Conservation (phyloP, 2,113 vertebrate species). For the Apus apus region DNA sequence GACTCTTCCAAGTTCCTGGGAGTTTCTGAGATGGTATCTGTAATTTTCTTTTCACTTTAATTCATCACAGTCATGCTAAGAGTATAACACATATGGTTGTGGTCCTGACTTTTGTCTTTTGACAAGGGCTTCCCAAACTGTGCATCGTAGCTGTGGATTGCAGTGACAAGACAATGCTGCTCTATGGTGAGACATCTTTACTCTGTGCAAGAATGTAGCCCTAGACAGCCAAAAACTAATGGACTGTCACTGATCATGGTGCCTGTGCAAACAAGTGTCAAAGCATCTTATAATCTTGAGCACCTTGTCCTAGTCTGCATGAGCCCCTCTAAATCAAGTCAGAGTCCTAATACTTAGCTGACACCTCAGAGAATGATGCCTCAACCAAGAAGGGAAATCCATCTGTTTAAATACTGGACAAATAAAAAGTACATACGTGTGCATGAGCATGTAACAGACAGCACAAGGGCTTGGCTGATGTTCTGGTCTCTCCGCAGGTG, state of each 20-base stretch:
- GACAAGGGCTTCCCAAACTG: not conserved
- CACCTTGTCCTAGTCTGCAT: not conserved
- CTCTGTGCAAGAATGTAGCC: not conserved
- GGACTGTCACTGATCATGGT: not conserved
- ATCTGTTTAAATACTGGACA: not conserved
- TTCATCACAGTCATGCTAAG: not conserved
- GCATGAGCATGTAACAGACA: not conserved
- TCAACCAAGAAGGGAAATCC: not conserved
- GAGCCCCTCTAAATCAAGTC: not conserved
- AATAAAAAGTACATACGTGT: not conserved
- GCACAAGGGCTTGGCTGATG: not conserved
- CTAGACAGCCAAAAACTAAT: not conserved
- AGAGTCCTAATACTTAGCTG: not conserved
- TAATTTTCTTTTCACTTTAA: not conserved
- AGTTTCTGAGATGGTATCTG: not conserved
- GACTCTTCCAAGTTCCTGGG: not conserved
- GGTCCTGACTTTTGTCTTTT: not conserved
- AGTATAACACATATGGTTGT: not conserved
- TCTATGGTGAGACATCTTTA: not conserved
- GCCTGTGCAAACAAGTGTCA: not conserved
- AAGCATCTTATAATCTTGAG: not conserved
- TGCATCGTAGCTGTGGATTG: not conserved
- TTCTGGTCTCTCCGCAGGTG: constrained; percentile 76
- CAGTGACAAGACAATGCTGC: not conserved
- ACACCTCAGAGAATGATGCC: not conserved